Evolutionary conservation across 2,797 vertebrate species (phyloP).

Genomic region (Tauraco hartlaubi): DNA sequence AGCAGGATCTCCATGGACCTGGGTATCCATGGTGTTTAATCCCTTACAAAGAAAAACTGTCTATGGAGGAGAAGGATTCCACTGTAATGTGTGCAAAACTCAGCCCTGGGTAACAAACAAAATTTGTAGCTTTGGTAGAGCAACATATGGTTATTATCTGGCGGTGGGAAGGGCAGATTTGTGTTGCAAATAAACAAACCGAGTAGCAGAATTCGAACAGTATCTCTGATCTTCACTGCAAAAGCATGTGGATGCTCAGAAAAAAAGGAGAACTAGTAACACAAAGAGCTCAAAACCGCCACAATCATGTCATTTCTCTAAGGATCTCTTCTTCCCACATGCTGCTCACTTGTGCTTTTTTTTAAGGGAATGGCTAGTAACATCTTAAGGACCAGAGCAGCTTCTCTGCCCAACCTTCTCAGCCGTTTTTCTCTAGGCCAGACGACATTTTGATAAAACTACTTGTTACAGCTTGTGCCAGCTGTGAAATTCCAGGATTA

Average conservation of each 20-base stretch:
- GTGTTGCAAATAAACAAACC: neutral
- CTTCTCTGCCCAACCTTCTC: neutral
- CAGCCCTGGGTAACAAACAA: neutral
- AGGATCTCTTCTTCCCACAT: neutral
- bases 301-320: neutral
- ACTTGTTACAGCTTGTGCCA: neutral
- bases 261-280: neutral
- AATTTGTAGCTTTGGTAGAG: neutral
- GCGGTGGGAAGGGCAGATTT: neutral
- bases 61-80: neutral
- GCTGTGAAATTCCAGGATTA: neutral
- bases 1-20: neutral
- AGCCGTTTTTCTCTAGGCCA: neutral
- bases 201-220: neutral
- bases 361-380: neutral
- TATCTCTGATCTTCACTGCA: neutral
- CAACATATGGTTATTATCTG: neutral
- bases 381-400: neutral
- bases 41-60: neutral
- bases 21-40: neutral
- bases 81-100: neutral
- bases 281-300: neutral
- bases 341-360: neutral
- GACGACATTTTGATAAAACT: neutral
- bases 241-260: neutral